Percentiles rank a stretch among this genome's conserved stretches.
Evolutionary conservation across 30 jellyfish, hydroid and myxozoan species (phyloP).

Genomic region (Aurelia coerulea): DNA sequence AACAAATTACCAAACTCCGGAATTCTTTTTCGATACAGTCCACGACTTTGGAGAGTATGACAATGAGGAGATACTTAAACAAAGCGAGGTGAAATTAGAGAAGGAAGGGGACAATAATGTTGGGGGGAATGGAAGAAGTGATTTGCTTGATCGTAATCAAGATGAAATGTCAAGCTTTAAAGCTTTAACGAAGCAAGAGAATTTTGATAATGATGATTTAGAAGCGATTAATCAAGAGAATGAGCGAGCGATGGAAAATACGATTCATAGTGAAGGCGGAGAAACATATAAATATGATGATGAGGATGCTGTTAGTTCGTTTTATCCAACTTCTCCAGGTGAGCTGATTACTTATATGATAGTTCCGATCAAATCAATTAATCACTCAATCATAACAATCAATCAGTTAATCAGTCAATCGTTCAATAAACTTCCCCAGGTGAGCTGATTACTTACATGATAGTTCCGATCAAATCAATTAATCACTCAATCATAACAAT

Average conservation of each 20-base stretch:
- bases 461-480: too few relatives aligned
- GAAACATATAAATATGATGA: constrained; percentile 63
- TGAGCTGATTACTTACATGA: not conserved
- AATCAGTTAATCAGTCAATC: too few relatives aligned
- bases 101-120: constrained; percentile 18
- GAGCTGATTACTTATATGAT: not conserved
- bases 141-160: constrained; percentile 8
- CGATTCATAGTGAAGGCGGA: constrained; percentile 12
- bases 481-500: too few relatives aligned
- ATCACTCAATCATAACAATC: too few relatives aligned
- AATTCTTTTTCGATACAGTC: constrained; percentile 61
- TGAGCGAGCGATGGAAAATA: constrained; percentile 47
- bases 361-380: too few relatives aligned
- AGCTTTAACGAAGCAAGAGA: constrained; percentile 36
- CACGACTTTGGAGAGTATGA: constrained; percentile 70
- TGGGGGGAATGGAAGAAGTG: constrained; percentile 47
- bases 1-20: constrained; percentile 66
- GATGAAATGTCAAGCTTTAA: constrained; percentile 25
- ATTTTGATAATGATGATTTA: constrained; percentile 49
- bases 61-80: constrained; percentile 43
- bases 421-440: constrained; percentile 31
- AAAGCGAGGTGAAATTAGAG: constrained; percentile 41
- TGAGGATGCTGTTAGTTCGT: constrained; percentile 19
- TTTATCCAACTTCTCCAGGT: constrained; percentile 62
- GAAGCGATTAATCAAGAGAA: constrained; percentile 54